A percentile compares a stretch with the other conserved stretches of the same genome.
These are phyloP conservation scores for Apoda limacodes DNA, from an alignment of 2,888 invertebrate genomes.

Conservation along the genomic window DNA sequence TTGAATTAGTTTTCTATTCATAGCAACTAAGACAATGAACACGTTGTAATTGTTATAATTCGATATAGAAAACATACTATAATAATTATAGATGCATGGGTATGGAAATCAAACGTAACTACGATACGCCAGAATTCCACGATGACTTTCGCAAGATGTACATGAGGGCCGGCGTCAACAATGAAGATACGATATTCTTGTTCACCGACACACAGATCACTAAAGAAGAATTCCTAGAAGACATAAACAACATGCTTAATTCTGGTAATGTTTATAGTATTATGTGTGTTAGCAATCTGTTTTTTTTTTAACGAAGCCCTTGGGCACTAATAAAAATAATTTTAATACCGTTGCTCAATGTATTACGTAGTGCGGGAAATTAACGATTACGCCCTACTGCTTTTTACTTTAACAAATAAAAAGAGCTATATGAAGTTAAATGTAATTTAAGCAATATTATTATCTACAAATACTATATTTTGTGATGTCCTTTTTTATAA, in stretches of 20 bases:
- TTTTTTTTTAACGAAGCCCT: neutral
- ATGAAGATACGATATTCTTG: conserved; percentile 84
- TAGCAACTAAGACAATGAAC: too few relatives aligned
- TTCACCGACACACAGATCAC: conserved; percentile 93
- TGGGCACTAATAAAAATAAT: too few relatives aligned
- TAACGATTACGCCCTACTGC: too few relatives aligned
- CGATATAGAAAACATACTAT: neutral
- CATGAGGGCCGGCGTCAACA: conserved; percentile 79
- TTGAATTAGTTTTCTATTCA: too few relatives aligned
- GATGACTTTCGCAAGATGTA: conserved; percentile 88
- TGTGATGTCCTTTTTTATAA: too few relatives aligned
- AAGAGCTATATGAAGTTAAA: too few relatives aligned
- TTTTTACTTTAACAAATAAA: too few relatives aligned
- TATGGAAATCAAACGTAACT: conserved; percentile 87
- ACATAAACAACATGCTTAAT: conserved; percentile 92
- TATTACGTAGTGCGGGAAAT: too few relatives aligned
- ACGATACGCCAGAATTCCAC: conserved; percentile 85
- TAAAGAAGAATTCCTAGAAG: conserved; percentile 90
- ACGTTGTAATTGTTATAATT: neutral
- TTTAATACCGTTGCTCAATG: too few relatives aligned
- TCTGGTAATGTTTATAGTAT: conserved; percentile 74
- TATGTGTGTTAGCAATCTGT: neutral
- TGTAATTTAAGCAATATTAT: too few relatives aligned
- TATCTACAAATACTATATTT: too few relatives aligned
- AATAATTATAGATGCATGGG: conserved; percentile 77